phyloP scores from a whole-genome alignment of 2,797 vertebrate species.

The Hypotaenidia okinawae region DNA sequence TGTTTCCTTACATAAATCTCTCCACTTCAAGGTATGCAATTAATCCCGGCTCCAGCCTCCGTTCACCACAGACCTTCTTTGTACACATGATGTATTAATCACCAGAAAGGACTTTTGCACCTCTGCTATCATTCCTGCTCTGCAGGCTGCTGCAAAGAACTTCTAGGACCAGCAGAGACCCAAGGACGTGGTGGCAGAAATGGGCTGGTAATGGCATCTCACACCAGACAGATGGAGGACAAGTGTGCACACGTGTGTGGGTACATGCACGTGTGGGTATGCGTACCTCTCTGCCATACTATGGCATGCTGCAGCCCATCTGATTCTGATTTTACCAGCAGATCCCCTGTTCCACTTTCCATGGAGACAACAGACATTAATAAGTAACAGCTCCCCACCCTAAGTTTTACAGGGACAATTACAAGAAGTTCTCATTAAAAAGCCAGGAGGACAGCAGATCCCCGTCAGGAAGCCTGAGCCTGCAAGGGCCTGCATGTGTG shows the following conservation, averaged over 20 bases:
- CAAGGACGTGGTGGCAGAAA: neutral
- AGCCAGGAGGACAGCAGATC: constrained; percentile 13
- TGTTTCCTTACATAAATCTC: constrained; percentile 75
- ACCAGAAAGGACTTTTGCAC: constrained; percentile 65
- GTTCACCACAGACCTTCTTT: constrained; percentile 65
- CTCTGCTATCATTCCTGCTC: constrained; percentile 22
- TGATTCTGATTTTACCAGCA: neutral
- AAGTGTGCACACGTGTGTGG: fast-evolving
- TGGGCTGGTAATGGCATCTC: neutral
- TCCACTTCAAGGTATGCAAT: constrained; percentile 74
- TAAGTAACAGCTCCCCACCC: constrained; percentile 46
- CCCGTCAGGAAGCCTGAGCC: constrained; percentile 6
- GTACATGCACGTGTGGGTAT: fast-evolving
- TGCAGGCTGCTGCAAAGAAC: neutral
- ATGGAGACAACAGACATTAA: neutral
- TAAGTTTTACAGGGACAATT: neutral
- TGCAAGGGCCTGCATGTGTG: constrained; percentile 24
- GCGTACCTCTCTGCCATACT: neutral
- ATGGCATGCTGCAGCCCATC: neutral
- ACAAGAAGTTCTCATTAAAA: constrained; percentile 31
- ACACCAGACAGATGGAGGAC: neutral
- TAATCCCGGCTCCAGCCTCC: constrained; percentile 69
- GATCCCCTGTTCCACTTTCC: neutral
- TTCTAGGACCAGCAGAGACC: neutral
- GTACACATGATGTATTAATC: constrained; percentile 69